Percentiles rank a stretch among this genome's conserved stretches.
Evolutionary conservation across 2,797 vertebrate species (phyloP).

Genomic region (Crypturellus tataupa): DNA sequence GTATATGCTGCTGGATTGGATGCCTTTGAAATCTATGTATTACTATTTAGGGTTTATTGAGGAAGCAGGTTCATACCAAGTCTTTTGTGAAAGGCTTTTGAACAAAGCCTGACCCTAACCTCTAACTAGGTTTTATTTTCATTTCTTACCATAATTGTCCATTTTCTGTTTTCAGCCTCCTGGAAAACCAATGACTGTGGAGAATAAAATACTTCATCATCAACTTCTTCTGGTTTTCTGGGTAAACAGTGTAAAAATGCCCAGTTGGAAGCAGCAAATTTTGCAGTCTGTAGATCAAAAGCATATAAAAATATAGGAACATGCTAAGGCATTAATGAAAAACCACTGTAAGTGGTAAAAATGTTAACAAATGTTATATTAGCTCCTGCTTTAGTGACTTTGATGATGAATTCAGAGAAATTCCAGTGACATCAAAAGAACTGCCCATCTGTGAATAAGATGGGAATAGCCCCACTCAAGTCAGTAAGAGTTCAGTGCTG

Average conservation of each 20-base stretch:
- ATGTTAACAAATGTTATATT: not conserved
- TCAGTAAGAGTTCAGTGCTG: not conserved
- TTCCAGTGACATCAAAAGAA: slow-evolving; percentile 13
- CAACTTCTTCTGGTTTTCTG: slow-evolving; percentile 92
- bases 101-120: not conserved
- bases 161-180: slow-evolving; percentile 96
- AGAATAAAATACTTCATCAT: slow-evolving; percentile 95
- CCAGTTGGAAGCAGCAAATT: slow-evolving; percentile 91
- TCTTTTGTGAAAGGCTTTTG: not conserved
- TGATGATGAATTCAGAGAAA: not conserved
- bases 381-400: not conserved
- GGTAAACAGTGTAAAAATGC: slow-evolving; percentile 96
- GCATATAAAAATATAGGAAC: not conserved
- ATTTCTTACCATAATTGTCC: slow-evolving; percentile 92
- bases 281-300: slow-evolving; percentile 85
- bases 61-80: not conserved
- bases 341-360: not conserved
- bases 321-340: not conserved
- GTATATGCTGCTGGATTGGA: not conserved
- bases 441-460: not conserved
- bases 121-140: not conserved
- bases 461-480: not conserved
- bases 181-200: slow-evolving; percentile 89
- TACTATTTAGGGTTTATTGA: not conserved
- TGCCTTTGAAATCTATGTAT: not conserved